phyloP scores from a whole-genome alignment of 2,888 invertebrate species.

The Leptopilina myrica region DNA sequence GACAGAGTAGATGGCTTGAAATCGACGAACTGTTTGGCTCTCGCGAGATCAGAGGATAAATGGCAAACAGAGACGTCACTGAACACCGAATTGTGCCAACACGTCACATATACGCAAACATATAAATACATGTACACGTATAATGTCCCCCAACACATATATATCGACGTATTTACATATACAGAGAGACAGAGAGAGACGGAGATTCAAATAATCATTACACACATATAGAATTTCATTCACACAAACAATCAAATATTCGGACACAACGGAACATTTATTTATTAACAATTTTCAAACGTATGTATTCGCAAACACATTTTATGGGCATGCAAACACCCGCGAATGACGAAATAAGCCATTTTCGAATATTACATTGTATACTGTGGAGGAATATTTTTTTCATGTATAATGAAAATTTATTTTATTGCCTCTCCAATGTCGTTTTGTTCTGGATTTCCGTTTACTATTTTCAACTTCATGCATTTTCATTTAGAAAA shows the following conservation, averaged over 20 bases:
- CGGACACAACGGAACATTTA: conserved; percentile 5
- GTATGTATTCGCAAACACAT: neutral
- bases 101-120: conserved; percentile 1
- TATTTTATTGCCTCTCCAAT: no score
- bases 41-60: conserved; percentile 37
- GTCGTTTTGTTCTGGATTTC: no score
- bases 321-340: neutral
- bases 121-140: neutral
- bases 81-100: conserved; percentile 22
- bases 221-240: neutral
- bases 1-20: conserved; percentile 3
- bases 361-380: neutral
- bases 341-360: neutral
- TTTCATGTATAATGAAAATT: no score
- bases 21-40: conserved; percentile 38
- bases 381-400: neutral
- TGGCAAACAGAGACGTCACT: conserved; percentile 38
- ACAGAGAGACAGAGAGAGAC: neutral
- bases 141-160: neutral
- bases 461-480: no score
- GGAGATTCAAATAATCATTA: neutral
- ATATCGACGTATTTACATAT: neutral
- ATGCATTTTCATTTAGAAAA: no score
- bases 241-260: neutral
- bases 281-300: conserved; percentile 12